Conservation (phyloP, 1,140 invertebrate species). For the Apis laboriosa region DNA sequence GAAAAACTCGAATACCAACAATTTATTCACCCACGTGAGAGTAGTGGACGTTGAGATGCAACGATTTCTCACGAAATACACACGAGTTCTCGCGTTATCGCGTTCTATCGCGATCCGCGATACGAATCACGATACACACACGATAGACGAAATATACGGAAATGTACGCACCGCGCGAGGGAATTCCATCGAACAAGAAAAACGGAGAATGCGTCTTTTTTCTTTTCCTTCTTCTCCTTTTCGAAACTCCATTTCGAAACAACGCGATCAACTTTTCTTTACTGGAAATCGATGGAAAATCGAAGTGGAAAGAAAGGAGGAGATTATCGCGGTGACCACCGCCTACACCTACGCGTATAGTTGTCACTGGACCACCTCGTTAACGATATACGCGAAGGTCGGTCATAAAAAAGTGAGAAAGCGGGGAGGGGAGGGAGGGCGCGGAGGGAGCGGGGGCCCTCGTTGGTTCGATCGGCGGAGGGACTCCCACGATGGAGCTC, state of each 20-base stretch:
- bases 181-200: background rate
- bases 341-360: constrained; percentile 30
- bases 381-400: constrained; percentile 59
- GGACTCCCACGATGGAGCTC: constrained; percentile 21
- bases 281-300: too few species aligned
- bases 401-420: constrained; percentile 66
- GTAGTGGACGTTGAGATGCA: background rate
- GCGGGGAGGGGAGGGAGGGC: constrained; percentile 55
- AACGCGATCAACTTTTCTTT: too few species aligned
- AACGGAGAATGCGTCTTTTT: too few species aligned
- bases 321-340: background rate
- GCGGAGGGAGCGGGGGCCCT: constrained; percentile 33
- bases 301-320: too few species aligned
- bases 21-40: constrained; percentile 36
- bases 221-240: too few species aligned
- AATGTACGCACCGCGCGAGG: background rate
- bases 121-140: background rate
- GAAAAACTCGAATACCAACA: constrained; percentile 45
- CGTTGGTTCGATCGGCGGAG: constrained; percentile 58
- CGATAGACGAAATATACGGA: background rate
- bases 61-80: constrained; percentile 14
- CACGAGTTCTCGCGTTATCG: background rate
- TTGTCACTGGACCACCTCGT: constrained; percentile 59
- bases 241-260: too few species aligned
- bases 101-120: constrained; percentile 1